phyloP scores from a whole-genome alignment of 2,888 invertebrate genomes.

The Carpatolechia fugitivella region DNA sequence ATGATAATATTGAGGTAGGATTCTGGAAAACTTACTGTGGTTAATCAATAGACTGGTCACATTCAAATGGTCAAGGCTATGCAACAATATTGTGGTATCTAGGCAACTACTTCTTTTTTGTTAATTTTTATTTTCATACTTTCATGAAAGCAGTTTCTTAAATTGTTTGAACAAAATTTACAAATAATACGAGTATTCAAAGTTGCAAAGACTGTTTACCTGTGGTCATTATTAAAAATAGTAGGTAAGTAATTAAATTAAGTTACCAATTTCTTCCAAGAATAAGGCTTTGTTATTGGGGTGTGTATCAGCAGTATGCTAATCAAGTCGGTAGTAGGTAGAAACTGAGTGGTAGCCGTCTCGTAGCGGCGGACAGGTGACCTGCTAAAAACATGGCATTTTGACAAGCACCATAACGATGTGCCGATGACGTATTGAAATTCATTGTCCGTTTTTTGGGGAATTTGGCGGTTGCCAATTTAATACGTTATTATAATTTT shows the following conservation, averaged over 20 bases:
- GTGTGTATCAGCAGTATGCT: slow-evolving; percentile 10
- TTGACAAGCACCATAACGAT: slow-evolving; percentile 37
- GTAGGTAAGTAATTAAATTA: too few relatives aligned
- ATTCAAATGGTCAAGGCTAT: too few relatives aligned
- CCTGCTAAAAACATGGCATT: slow-evolving; percentile 54
- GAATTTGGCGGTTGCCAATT: not conserved
- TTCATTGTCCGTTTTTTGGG: not conserved
- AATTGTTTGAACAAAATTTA: too few relatives aligned
- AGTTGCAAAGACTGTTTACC: too few relatives aligned
- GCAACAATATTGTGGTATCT: too few relatives aligned
- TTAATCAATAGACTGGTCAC: too few relatives aligned
- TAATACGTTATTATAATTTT: not conserved
- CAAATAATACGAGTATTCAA: too few relatives aligned
- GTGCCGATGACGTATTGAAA: slow-evolving; percentile 14
- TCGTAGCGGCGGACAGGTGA: slow-evolving; percentile 49
- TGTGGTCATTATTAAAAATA: too few relatives aligned
- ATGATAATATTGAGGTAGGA: slow-evolving; percentile 47
- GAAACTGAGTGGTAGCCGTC: too few relatives aligned
- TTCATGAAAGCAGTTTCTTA: too few relatives aligned
- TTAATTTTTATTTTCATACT: too few relatives aligned
- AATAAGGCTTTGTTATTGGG: not conserved
- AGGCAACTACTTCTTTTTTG: too few relatives aligned
- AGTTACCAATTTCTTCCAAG: not conserved
- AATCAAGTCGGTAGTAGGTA: slow-evolving; percentile 26
- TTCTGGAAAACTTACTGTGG: not conserved